Evolutionary conservation across 1,140 invertebrate genomes (phyloP).

Genomic region (Drosophila eugracilis): DNA sequence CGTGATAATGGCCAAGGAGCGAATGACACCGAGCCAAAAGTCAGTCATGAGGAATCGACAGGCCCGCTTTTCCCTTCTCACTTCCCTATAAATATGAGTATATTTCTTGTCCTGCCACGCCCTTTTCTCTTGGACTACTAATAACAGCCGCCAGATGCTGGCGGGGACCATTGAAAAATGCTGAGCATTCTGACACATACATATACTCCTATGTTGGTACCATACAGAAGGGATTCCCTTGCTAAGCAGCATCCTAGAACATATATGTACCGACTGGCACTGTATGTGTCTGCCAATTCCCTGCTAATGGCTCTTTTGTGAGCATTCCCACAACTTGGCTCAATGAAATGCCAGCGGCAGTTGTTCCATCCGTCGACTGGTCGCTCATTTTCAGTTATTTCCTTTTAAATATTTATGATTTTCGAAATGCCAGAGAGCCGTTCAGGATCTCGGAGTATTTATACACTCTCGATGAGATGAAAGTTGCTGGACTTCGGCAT

Average conservation of each 20-base stretch:
- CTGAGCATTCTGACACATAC: conserved; percentile 63
- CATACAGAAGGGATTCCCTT: conserved; percentile 16
- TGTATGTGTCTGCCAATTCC: conserved; percentile 68
- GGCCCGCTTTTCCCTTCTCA: too few relatives aligned
- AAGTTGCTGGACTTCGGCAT: conserved; percentile 5
- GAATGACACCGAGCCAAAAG: conserved; percentile 77
- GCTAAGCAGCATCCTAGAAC: conserved; percentile 35
- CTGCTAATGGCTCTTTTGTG: conserved; percentile 82
- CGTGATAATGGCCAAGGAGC: conserved; percentile 78
- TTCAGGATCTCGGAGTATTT: conserved; percentile 43
- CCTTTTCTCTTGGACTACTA: conserved; percentile 51
- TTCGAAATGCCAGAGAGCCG: conserved; percentile 66
- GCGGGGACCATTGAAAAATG: conserved; percentile 71
- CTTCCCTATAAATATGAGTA: conserved; percentile 62
- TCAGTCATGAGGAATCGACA: conserved; percentile 58
- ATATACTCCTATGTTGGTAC: not conserved
- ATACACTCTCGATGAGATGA: conserved; percentile 15
- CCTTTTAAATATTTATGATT: conserved; percentile 77
- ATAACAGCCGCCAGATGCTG: conserved; percentile 70
- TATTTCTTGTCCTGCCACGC: conserved; percentile 52
- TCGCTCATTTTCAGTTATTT: conserved; percentile 70
- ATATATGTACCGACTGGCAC: conserved; percentile 3
- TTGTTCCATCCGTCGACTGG: conserved; percentile 30
- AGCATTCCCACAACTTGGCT: conserved; percentile 66
- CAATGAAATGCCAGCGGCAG: conserved; percentile 62